Evolutionary conservation across 2,888 invertebrate species (phyloP), one percentile per base, ranked within the genome.

Genomic region (Scelioninae gen. 1): DNA sequence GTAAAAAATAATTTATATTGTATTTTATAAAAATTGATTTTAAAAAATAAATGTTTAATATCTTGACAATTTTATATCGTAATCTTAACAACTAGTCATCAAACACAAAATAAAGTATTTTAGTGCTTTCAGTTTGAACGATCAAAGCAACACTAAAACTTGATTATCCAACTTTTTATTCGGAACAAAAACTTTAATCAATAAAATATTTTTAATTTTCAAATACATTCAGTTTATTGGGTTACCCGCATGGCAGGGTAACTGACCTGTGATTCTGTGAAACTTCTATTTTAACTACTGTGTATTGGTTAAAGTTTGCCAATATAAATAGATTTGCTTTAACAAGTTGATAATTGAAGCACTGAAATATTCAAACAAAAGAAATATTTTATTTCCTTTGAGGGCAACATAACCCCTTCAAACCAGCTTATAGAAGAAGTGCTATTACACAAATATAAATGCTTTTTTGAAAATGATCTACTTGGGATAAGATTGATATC

Each of bases 171-270:
- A 8, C 5, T 31, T 7, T n/a, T n/a, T 1, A n/a, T 9, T 11
- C 15, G 5, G 56, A 38, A 71, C 34, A 15, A 53, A n/a, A n/a
- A n/a, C 7, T 31, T 29, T 6, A 45, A 55, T 65, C 65, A 65
- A 65, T 75, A 47, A 15, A 31, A 58, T 66, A 58, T 66, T 75
- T 75, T 56, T 32, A 49, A 58, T 60, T 63, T 15, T 40, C 45
- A 53, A 23, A 47, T 47, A 65, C 34, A 66, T 60, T 55, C 32
- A 16, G 45, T 60, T 60, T 62, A 53, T 60, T 53, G 58, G 62
- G 45, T 62, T 62, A 68, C 10, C 31, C 31, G 53, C 11, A 15
- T 49, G n/a, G 29, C 43, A 16, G 32, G 66, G 66, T 76, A 31
- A 60, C 51, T 68, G 76, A 76, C 66, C 66, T 58, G 5, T 43